These are phyloP conservation scores for Stomorhina lunata DNA, from an alignment of 2,888 invertebrate species.

Conservation along the genomic window DNA sequence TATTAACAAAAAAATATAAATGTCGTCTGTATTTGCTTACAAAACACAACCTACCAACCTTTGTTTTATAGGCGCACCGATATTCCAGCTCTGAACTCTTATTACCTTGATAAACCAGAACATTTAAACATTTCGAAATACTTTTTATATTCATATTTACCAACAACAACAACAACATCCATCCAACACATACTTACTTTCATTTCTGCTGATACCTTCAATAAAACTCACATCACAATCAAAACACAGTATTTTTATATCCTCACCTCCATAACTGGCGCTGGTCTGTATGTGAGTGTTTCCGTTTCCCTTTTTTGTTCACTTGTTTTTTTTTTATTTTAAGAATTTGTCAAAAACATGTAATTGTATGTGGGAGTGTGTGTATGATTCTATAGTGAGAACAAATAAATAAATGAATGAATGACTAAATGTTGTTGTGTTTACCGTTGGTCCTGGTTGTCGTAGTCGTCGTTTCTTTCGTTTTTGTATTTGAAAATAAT, in stretches of 20 bases:
- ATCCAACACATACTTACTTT: not conserved
- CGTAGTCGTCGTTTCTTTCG: too few relatives aligned
- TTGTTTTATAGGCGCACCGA: too few relatives aligned
- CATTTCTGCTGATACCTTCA: not conserved
- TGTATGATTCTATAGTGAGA: too few relatives aligned
- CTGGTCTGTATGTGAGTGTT: not conserved
- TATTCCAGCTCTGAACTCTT: slow-evolving; percentile 34
- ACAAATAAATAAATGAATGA: not conserved
- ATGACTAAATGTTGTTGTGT: not conserved
- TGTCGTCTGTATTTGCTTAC: slow-evolving; percentile 36
- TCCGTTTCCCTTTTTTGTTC: not conserved
- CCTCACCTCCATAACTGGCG: too few relatives aligned
- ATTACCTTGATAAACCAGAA: slow-evolving; percentile 44
- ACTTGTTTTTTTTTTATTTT: not conserved
- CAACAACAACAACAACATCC: not conserved
- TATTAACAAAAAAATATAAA: not conserved
- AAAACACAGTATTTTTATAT: not conserved
- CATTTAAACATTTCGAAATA: slow-evolving; percentile 31
- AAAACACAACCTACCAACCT: not conserved
- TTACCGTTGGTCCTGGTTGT: not conserved
- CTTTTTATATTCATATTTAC: not conserved
- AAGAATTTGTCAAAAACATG: not conserved
- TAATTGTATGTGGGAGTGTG: not conserved
- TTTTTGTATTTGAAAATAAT: slow-evolving; percentile 58
- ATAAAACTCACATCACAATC: not conserved